Evolutionary conservation across 2,113 vertebrate genomes (phyloP).

Genomic region (Pontoporia blainvillei): DNA sequence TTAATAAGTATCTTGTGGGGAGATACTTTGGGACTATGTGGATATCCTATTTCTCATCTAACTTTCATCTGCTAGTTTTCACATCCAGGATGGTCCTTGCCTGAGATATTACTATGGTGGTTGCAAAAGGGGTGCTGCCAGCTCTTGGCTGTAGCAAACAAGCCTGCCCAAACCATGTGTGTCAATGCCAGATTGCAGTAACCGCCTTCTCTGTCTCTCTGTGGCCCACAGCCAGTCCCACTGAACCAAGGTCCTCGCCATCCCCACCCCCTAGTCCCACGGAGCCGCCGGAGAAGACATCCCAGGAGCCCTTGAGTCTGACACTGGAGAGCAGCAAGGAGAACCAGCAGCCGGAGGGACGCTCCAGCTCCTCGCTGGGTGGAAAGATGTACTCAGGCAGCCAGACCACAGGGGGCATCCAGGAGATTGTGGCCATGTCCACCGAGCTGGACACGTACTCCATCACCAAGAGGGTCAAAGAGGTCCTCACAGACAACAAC

Average conservation of each 20-base stretch:
- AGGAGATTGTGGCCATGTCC: slow-evolving; percentile 97
- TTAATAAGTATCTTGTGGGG: not conserved
- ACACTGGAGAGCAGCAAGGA: slow-evolving; percentile 95
- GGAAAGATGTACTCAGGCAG: slow-evolving; percentile 82
- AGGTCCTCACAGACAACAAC: slow-evolving; percentile 98
- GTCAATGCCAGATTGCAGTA: not conserved
- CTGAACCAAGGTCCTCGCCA: slow-evolving; percentile 87
- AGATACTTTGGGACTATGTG: not conserved
- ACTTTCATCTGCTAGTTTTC: not conserved
- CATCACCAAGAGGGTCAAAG: slow-evolving; percentile 99
- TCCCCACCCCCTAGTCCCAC: slow-evolving; percentile 86
- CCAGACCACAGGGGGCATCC: slow-evolving; percentile 89
- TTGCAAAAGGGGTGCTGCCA: not conserved
- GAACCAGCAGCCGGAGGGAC: slow-evolving; percentile 90
- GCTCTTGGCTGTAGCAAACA: not conserved
- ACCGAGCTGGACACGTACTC: slow-evolving; percentile 95
- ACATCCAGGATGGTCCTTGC: not conserved
- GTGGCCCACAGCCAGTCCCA: slow-evolving; percentile 83
- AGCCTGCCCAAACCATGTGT: not conserved
- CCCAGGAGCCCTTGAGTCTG: slow-evolving; percentile 86
- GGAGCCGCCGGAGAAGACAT: slow-evolving; percentile 75
- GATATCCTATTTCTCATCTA: not conserved
- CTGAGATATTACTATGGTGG: not conserved
- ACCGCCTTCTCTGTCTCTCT: not conserved
- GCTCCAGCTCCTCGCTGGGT: slow-evolving; percentile 56